Evolutionary conservation across 2,888 invertebrate species (phyloP).

Genomic region (Tenthredo scrophulariae): DNA sequence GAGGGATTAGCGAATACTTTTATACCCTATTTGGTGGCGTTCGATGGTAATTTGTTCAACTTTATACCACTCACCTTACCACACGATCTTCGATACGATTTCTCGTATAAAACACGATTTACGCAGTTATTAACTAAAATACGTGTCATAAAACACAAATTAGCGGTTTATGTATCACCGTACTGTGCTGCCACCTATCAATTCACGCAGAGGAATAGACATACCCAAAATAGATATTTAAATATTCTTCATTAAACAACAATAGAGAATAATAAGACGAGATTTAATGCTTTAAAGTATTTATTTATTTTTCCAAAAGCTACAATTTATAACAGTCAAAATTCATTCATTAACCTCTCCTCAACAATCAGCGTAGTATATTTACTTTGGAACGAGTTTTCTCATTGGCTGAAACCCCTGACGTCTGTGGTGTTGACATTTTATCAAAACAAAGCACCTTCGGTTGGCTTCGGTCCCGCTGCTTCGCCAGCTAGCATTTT

Average conservation of each 20-base stretch:
- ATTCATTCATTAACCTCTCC: neutral
- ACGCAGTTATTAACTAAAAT: slow-evolving; percentile 71
- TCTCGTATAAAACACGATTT: slow-evolving; percentile 66
- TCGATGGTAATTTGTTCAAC: neutral
- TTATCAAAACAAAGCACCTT: slow-evolving; percentile 75
- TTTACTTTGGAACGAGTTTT: slow-evolving; percentile 63
- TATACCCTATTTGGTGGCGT: neutral
- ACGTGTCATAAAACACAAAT: slow-evolving; percentile 71
- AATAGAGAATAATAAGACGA: neutral
- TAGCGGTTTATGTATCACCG: slow-evolving; percentile 61
- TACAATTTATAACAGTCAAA: neutral
- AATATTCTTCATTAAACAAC: neutral
- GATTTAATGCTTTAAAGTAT: neutral
- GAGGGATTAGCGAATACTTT: neutral
- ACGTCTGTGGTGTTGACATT: slow-evolving; percentile 73
- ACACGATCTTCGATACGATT: slow-evolving; percentile 58
- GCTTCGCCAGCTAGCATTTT: slow-evolving; percentile 64
- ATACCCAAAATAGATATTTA: neutral
- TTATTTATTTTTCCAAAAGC: neutral
- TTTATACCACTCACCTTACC: slow-evolving; percentile 64
- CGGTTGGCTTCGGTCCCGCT: slow-evolving; percentile 59
- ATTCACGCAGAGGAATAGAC: neutral
- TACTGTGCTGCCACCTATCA: slow-evolving; percentile 70
- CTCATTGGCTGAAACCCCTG: slow-evolving; percentile 66
- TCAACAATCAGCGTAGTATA: slow-evolving; percentile 58